Base-by-base conservation (phyloP, 1,140 invertebrate species). In the Lepidurus couesii region DNA sequence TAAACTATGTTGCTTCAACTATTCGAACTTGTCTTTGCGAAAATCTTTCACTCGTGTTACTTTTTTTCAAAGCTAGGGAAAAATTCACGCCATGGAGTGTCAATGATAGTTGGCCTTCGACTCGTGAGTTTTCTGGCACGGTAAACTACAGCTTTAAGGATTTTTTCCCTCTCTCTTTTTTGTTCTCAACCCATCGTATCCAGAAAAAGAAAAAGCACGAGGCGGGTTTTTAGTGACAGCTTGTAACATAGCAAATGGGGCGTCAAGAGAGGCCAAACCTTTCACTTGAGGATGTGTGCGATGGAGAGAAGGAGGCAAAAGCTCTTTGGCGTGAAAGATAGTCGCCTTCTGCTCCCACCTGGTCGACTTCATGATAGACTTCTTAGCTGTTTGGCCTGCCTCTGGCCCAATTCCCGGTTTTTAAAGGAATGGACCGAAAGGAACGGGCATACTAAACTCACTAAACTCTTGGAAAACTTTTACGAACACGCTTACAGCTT, bases 191-290 rank as follows among this genome's bases (percentile, higher is more conserved):
- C 34, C 34, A 34, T 34, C 34, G 34, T 34, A 34, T 7, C 53
- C 53, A 65, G n/a, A 16, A 16, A 21, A 65, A 65, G 53, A 65
- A 65, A 65, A 65, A 65, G 9, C 53, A 65, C 53, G 53, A 65
- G 53, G 45, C 45, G 45, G 34, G n/a, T 65, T 65, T 65, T 65
- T 65, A 13, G 53, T 65, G 53, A 65, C 53, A 65, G 53, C 53
- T 21, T 65, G 53, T 65, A 65, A 21, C n/a, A 65, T 21, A 65
- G 53, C 53, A 65, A 65, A 65, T 65, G 53, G 53, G 53, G 53
- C 53, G 53, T 65, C 21, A 65, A 65, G 53, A 65, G 53, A 65
- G 53, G 53, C 53, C 53, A 65, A 65, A 65, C 53, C 53, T 65
- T 65, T 65, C 53, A 65, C 53, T 65, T 5, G 53, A 65, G 53